Percentiles rank a stretch among this genome's conserved stretches.
Evolutionary conservation across 2,113 vertebrate genomes (phyloP).

Genomic region (Notothenia rossii): DNA sequence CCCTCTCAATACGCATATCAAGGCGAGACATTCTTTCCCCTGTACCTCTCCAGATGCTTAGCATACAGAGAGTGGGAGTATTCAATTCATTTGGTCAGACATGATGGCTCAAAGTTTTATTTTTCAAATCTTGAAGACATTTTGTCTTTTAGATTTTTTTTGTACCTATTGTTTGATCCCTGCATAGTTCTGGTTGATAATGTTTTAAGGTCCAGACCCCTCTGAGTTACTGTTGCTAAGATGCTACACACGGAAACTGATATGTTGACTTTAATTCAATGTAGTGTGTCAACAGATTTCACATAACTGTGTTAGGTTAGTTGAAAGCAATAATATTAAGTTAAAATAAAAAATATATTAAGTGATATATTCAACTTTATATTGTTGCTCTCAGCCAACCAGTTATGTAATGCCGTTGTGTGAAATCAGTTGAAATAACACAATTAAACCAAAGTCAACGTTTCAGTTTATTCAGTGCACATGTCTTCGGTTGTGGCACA

Average conservation of each 20-base stretch:
- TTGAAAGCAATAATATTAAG: no score
- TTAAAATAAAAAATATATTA: no score
- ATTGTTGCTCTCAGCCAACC: no score
- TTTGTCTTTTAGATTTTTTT: conserved; percentile 3
- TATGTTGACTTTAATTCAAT: no score
- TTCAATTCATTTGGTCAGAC: conserved; percentile 10
- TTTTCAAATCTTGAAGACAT: conserved; percentile 42
- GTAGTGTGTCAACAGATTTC: no score
- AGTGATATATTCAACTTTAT: no score
- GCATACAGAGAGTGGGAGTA: conserved; percentile 19
- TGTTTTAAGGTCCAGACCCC: not conserved
- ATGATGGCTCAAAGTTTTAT: conserved; percentile 20
- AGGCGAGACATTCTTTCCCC: conserved; percentile 28
- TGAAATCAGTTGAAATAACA: no score
- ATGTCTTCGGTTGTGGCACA: not conserved
- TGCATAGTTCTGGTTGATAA: not conserved
- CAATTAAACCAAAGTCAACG: not conserved
- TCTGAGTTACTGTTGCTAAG: not conserved
- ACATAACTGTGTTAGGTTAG: no score
- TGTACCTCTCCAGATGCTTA: conserved; percentile 36
- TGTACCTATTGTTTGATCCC: conserved; percentile 18
- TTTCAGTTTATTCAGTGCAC: not conserved
- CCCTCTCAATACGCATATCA: conserved; percentile 25
- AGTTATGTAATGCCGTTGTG: no score
- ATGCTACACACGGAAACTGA: not conserved